Evolutionary conservation across 2,888 invertebrate genomes (phyloP).

Genomic region (Eristalinus aeneus): DNA sequence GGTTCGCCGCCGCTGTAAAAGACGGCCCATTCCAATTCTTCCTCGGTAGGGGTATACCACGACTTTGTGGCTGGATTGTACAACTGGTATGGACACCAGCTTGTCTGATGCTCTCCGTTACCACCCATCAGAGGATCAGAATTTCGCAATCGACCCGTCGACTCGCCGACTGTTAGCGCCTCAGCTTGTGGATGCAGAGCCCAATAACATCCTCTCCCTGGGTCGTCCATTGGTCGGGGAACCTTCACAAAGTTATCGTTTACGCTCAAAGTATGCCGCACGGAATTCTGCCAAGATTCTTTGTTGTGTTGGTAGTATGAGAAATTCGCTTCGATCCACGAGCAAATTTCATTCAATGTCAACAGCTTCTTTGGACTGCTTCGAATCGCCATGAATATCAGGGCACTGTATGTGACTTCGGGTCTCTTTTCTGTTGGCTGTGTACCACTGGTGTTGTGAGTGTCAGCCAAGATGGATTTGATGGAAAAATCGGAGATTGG

Average conservation of each 20-base stretch:
- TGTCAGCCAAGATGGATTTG: neutral
- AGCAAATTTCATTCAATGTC: neutral
- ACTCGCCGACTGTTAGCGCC: conserved; percentile 97
- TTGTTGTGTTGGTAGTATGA: neutral
- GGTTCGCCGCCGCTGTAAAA: neutral
- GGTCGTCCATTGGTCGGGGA: conserved; percentile 83
- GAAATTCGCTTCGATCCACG: neutral
- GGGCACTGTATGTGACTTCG: conserved; percentile 92
- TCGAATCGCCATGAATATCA: conserved; percentile 97
- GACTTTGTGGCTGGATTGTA: conserved; percentile 9
- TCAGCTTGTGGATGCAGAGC: conserved; percentile 97
- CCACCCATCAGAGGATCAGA: conserved; percentile 78
- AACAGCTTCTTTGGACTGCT: neutral
- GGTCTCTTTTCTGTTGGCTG: neutral
- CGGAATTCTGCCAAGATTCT: neutral
- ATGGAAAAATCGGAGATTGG: neutral
- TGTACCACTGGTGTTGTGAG: neutral
- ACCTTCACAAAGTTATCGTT: neutral
- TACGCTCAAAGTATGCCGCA: neutral
- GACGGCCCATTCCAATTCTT: neutral
- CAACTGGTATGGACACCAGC: conserved; percentile 21
- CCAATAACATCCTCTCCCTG: conserved; percentile 99
- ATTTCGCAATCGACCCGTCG: conserved; percentile 95
- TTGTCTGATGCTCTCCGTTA: conserved; percentile 71
- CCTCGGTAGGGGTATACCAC: neutral